Evolutionary conservation across 2,888 invertebrate genomes (phyloP).

Genomic region (Linyphia triangularis): DNA sequence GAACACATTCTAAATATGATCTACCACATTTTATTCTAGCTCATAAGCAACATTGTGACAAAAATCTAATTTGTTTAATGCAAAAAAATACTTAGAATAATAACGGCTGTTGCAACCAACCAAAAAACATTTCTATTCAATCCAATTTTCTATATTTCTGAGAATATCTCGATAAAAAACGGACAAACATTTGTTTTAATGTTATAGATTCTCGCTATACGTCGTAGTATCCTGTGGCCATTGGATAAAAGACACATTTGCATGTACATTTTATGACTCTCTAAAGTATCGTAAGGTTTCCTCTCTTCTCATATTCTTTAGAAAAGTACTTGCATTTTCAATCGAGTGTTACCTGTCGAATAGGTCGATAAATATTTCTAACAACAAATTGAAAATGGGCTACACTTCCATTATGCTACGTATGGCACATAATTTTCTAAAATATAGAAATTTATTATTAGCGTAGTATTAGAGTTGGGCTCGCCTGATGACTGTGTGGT

Average conservation of each 20-base stretch:
- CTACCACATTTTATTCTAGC: neutral
- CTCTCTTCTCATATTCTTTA: neutral
- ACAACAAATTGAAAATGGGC: neutral
- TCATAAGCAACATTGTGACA: neutral
- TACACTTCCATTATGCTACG: neutral
- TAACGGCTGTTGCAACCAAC: neutral
- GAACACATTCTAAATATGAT: too few species aligned
- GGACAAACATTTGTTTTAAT: neutral
- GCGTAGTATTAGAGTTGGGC: too few species aligned
- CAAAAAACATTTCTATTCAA: neutral
- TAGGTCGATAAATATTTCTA: neutral
- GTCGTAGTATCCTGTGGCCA: neutral
- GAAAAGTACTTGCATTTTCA: neutral
- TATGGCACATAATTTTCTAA: too few species aligned
- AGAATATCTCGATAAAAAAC: neutral
- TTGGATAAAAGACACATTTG: neutral
- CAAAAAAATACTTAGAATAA: neutral
- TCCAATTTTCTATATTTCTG: neutral
- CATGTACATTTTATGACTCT: neutral
- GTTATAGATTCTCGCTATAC: neutral
- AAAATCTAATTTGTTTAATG: neutral
- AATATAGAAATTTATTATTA: too few species aligned
- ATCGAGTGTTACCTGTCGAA: neutral
- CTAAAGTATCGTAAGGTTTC: neutral
- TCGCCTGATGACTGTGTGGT: too few species aligned